Percentiles rank a stretch among this genome's conserved stretches.
Conservation (phyloP, 2,797 vertebrate genomes). For the Orestias chungarensis region DNA sequence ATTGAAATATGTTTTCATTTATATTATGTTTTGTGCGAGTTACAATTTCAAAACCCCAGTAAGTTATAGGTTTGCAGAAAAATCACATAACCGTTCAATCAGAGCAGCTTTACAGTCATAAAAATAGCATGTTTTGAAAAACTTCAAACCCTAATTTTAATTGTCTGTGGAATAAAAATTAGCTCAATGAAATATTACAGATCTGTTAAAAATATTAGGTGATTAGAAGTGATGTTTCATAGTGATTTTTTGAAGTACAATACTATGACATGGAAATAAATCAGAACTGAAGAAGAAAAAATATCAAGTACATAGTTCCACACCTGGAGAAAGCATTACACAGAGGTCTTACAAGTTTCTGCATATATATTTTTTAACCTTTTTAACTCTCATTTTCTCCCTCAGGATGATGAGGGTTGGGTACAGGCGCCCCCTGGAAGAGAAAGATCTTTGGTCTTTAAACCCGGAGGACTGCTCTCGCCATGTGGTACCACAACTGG, state of each 20-base stretch:
- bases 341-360: not conserved
- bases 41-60: no score
- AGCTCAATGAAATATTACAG: no score
- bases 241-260: not conserved
- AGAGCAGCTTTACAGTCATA: no score
- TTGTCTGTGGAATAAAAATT: no score
- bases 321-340: not conserved
- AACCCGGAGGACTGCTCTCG: conserved; percentile 88
- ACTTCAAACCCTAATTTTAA: no score
- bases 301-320: not conserved
- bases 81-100: no score
- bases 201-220: not conserved
- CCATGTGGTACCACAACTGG: conserved; percentile 85
- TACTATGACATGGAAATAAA: not conserved
- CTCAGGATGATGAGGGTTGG: conserved; percentile 88
- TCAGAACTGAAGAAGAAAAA: not conserved
- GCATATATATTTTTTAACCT: not conserved
- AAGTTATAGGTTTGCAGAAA: no score
- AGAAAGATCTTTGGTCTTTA: conserved; percentile 92
- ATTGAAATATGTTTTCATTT: no score
- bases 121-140: no score
- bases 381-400: not conserved
- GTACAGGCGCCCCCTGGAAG: conserved; percentile 87
- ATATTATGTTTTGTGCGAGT: no score
- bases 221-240: not conserved